Base-by-base conservation (phyloP, 2,888 invertebrate genomes). In the Agelastica alni region DNA sequence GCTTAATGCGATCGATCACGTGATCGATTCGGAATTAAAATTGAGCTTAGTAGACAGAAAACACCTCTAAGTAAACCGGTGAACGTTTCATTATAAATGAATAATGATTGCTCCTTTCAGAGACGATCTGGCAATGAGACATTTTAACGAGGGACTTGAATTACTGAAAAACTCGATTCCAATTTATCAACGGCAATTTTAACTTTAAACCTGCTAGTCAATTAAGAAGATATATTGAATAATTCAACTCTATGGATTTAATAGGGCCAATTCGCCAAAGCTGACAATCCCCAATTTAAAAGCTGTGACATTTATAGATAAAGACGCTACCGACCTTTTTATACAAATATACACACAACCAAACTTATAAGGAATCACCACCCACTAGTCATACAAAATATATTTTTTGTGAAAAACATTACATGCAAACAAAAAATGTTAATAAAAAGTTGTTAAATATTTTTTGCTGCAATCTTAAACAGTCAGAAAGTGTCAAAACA, bases 181-280 rank as follows among this genome's bases (percentile, higher is more conserved):
- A 48, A 48, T 48, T 48, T 30, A 48, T 48, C 48, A 48, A 13
- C 30, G 31, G 39, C 37, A 18, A 20, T 39, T 39, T 36, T 39
- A 48, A 37, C 31, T 39, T 39, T 18, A 48, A 48, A 48, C 39
- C 31, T 30, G 30, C 12, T 28, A 48, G 51, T 52, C 45, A 45
- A 55, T 51, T 46, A 41, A 20, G 22, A 51, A 55, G 51, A 51
- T 45, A 34, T 45, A 46, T 46, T 53, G 34, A 36, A 49, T 49
- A 49, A 42, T 49, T 49, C 18, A 32, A 16, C n/a, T 10, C 31
- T 37, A 32, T 34, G 30, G 17, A 46, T 47, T 47, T 41, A 28
- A 43, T 51, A 43, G 14, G 9, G 39, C 14, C 22, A 39, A 39
- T 20, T 39, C 31, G 10, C n/a, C 12, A n/a, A 26, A 17, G 14